Percentiles rank a stretch among this genome's conserved stretches.
phyloP scores from a whole-genome alignment of 2,888 invertebrate genomes.

The Sinodicranocentrus sp. region DNA sequence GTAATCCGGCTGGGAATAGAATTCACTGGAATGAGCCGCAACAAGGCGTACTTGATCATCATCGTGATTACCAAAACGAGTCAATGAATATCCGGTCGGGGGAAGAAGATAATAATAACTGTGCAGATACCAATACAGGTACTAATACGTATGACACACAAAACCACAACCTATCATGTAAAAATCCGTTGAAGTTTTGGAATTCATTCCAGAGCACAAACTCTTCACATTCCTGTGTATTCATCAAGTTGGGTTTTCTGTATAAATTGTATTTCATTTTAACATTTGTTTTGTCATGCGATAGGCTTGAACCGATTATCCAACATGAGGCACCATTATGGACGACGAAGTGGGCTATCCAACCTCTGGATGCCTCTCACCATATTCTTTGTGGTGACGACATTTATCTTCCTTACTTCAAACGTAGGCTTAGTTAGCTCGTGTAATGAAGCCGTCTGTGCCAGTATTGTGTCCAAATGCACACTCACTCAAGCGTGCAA shows the following conservation, averaged over 20 bases:
- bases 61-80: constrained; percentile 24
- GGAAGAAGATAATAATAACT: constrained; percentile 1
- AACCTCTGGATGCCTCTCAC: constrained; percentile 36
- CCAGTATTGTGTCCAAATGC: constrained; percentile 97
- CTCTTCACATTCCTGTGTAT: too few species aligned
- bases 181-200: too few species aligned
- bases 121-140: not conserved
- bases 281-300: too few species aligned
- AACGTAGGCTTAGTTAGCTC: constrained; percentile 76
- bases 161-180: too few species aligned
- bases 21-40: constrained; percentile 30
- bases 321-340: too few species aligned
- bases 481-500: constrained; percentile 97
- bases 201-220: too few species aligned
- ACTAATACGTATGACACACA: too few species aligned
- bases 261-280: too few species aligned
- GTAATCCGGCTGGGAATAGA: not conserved
- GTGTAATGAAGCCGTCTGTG: constrained; percentile 97
- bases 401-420: constrained; percentile 61
- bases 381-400: constrained; percentile 29
- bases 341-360: not conserved
- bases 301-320: too few species aligned
- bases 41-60: constrained; percentile 8
- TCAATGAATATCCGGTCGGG: constrained; percentile 46
- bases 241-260: too few species aligned